A percentile compares a stretch with the other conserved stretches of the same genome.
Evolutionary conservation across 1,140 invertebrate species (phyloP).

Genomic region (Limonius californicus): DNA sequence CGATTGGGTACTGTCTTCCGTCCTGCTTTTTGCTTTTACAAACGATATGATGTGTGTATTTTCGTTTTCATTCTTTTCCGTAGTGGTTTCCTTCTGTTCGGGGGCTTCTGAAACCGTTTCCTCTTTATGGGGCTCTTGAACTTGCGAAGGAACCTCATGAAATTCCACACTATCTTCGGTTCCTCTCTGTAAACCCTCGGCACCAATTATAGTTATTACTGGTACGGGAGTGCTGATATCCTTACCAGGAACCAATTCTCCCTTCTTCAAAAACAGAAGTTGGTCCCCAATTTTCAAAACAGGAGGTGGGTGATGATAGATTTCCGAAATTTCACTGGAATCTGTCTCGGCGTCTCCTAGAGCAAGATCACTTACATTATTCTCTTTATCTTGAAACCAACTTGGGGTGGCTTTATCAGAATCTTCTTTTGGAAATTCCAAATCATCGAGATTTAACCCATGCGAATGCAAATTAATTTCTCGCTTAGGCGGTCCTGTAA

Average conservation of each 20-base stretch:
- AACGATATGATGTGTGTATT: not conserved
- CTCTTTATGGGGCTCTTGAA: not conserved
- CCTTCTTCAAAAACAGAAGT: slow-evolving; percentile 44
- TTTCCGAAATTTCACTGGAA: slow-evolving; percentile 41
- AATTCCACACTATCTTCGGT: slow-evolving; percentile 39
- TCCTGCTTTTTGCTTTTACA: not conserved
- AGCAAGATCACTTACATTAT: slow-evolving; percentile 32
- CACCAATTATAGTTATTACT: slow-evolving; percentile 47
- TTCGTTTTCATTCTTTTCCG: not conserved
- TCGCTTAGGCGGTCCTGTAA: slow-evolving; percentile 36
- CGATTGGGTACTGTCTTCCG: not conserved
- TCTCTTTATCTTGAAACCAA: too few relatives aligned
- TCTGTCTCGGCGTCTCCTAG: slow-evolving; percentile 39
- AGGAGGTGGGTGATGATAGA: slow-evolving; percentile 45
- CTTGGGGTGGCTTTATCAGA: too few relatives aligned
- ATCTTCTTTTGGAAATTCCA: too few relatives aligned
- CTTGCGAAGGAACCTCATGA: slow-evolving; percentile 25
- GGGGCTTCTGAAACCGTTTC: not conserved
- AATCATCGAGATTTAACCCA: slow-evolving; percentile 18
- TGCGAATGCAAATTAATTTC: slow-evolving; percentile 26
- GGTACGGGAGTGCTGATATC: slow-evolving; percentile 41
- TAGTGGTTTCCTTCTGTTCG: too few relatives aligned
- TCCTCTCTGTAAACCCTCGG: slow-evolving; percentile 47
- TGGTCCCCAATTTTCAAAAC: slow-evolving; percentile 47
- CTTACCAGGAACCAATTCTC: slow-evolving; percentile 43